Evolutionary conservation across 2,888 invertebrate species (phyloP).

Genomic region (Hyalella azteca): DNA sequence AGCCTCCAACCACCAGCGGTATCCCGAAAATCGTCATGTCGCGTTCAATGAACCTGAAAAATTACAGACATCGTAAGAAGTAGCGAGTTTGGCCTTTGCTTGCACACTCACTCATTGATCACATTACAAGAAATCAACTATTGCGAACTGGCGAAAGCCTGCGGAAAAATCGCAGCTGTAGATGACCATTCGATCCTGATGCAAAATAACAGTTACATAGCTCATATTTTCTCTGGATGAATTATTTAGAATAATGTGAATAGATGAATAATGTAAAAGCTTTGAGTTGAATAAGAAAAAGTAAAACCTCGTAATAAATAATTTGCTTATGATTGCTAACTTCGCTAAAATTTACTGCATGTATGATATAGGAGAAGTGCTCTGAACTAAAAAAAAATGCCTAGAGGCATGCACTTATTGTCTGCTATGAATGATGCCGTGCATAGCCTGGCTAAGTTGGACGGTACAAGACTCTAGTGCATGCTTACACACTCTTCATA

Average conservation of each 20-base stretch:
- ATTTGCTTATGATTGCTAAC: slow-evolving; percentile 12
- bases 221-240: not conserved
- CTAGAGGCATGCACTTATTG: slow-evolving; percentile 1
- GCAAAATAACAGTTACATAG: not conserved
- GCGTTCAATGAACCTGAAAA: no score
- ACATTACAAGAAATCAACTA: no score
- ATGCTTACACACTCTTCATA: not conserved
- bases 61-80: no score
- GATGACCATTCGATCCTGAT: not conserved
- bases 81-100: no score
- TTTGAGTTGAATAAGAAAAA: not conserved
- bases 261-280: slow-evolving; percentile 13
- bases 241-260: no score
- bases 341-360: slow-evolving; percentile 22
- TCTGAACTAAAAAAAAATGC: not conserved
- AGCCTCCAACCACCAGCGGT: no score
- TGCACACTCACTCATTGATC: no score
- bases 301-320: not conserved
- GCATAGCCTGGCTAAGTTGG: not conserved
- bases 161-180: not conserved
- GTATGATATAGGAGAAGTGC: not conserved
- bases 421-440: not conserved
- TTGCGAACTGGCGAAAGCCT: no score
- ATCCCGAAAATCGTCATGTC: no score
- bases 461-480: not conserved